Evolutionary conservation across 2,797 vertebrate species (phyloP).

Genomic region (Leptodactylus fallax): DNA sequence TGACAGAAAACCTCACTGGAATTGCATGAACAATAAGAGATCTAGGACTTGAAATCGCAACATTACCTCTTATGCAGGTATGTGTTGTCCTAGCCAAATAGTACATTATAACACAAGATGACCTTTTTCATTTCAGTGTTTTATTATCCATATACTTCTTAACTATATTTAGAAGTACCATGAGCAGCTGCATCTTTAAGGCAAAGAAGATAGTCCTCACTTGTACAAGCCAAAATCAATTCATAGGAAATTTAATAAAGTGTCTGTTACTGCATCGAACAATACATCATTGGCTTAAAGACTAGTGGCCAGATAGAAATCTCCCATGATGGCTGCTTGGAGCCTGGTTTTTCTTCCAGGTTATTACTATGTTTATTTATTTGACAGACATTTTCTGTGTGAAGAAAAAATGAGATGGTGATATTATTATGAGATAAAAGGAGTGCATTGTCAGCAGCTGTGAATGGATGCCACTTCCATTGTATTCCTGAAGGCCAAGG

Average conservation of each 20-base stretch:
- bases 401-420: slow-evolving; percentile 17
- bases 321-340: not conserved
- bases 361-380: slow-evolving; percentile 42
- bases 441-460: not conserved
- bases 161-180: not conserved
- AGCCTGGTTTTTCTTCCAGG: not conserved
- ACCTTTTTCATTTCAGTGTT: not conserved
- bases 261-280: not conserved
- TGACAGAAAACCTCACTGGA: too few species aligned
- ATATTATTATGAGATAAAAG: slow-evolving; percentile 21
- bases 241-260: slow-evolving; percentile 2
- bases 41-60: too few species aligned
- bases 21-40: too few species aligned
- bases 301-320: slow-evolving; percentile 6
- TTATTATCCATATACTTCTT: not conserved
- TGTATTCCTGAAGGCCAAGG: slow-evolving; percentile 21
- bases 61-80: too few species aligned
- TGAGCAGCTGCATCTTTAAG: not conserved
- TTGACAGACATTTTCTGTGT: slow-evolving; percentile 34
- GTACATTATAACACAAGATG: too few species aligned
- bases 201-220: not conserved
- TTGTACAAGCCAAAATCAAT: not conserved
- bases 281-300: slow-evolving; percentile 28
- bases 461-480: not conserved
- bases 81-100: too few species aligned